Evolutionary conservation across 2,888 invertebrate species (phyloP), one percentile per base, ranked within the genome.

Genomic region (Leptothorax acervorum): DNA sequence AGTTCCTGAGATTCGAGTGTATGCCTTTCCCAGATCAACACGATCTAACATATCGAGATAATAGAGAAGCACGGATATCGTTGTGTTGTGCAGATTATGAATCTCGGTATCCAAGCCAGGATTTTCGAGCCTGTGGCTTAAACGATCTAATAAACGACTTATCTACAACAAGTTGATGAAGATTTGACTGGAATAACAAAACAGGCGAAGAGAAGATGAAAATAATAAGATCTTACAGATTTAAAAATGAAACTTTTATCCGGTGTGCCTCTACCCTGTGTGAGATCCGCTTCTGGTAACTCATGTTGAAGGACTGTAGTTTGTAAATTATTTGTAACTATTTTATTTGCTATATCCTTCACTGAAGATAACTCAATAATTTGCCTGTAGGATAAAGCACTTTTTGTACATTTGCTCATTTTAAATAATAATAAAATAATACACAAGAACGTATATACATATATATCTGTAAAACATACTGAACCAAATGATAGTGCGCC

Each of bases 1-100:
- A 3, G 97, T 97, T 0, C 97, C 97, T 9, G 94, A 93, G 70
- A 94, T 93, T 78, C 92, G 93, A 57, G 93, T 93, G 84, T 95
- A 95, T 0, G 95, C 92, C 15, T 89, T 87, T 86, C 93, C 93
- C 87, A 95, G 92, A 87, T 95, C 95, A 11, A 89, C 90, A 53
- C 92, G 89, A 75, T 95, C 93, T 23, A 95, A 89, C 93, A 95
- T 94, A 53, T 92, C 93, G 84, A 95, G 93, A 83, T 95, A 93
- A 84, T 95, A 94, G n/a, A 95, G 89, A 78, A 95, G 92, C 48
- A 93, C 91, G 6, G 95, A 95, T 74, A 95, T 93, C 5, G 95
- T 95, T 83, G 95, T 95, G 48, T 95, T 95, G 86, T 95, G 95
- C 62, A 95, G 90, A 91, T 94, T 93, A 87, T 92, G 86, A 57